Conservation (phyloP, 2,113 vertebrate species). For the Uria aalge region DNA sequence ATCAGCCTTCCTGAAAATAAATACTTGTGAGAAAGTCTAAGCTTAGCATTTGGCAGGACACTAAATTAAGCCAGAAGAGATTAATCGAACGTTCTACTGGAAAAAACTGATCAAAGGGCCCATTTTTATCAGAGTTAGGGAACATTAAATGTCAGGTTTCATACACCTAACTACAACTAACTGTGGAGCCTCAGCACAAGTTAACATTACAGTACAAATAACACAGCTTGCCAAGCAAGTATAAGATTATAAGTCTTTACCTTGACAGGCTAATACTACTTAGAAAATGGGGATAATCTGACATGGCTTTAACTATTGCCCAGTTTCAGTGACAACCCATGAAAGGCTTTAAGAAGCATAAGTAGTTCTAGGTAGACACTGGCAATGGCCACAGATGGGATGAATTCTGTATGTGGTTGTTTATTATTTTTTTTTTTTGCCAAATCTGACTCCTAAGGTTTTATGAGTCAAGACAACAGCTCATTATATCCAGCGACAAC, state of each 20-base stretch:
- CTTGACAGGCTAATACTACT: neutral
- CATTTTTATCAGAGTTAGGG: neutral
- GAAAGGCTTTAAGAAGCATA: neutral
- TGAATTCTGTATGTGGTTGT: neutral
- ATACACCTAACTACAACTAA: neutral
- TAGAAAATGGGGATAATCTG: neutral
- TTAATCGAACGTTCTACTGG: neutral
- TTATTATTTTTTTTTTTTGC: neutral
- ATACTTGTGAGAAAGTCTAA: neutral
- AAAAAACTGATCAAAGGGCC: slow-evolving; percentile 1
- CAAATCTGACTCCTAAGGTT: neutral
- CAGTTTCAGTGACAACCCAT: neutral
- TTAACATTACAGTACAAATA: neutral
- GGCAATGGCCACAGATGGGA: neutral
- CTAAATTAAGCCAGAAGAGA: neutral
- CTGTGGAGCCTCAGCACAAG: neutral
- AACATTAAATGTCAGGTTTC: neutral
- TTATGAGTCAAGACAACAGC: neutral
- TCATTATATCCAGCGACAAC: neutral
- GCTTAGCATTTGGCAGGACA: neutral
- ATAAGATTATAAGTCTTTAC: neutral
- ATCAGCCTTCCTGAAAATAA: slow-evolving; percentile 5
- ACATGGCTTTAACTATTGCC: neutral
- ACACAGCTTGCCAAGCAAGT: neutral
- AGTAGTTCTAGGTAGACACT: neutral